These are phyloP conservation scores for Protobothrops mucrosquamatus DNA, from an alignment of 2,113 vertebrate genomes.

Conservation along the genomic window DNA sequence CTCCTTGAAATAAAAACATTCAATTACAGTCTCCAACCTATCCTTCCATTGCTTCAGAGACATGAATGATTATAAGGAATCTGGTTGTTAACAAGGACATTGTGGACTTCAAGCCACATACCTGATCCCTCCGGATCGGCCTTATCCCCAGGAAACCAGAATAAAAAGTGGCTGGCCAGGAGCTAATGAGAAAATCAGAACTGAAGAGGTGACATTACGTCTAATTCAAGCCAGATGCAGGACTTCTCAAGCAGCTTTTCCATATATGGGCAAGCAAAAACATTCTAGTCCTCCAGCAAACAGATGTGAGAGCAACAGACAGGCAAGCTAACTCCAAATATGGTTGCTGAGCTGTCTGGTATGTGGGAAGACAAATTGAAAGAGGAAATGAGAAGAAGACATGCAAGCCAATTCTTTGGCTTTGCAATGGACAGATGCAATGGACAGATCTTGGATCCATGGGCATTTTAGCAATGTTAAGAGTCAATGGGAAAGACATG, in stretches of 20 bases:
- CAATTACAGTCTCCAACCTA: background rate
- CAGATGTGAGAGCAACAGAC: conserved; percentile 29
- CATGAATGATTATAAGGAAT: conserved; percentile 19
- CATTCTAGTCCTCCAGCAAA: conserved; percentile 11
- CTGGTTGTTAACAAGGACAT: background rate
- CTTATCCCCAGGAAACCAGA: conserved; percentile 2
- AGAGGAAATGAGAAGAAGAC: background rate
- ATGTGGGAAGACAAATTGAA: background rate
- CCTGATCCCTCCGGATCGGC: conserved; percentile 1
- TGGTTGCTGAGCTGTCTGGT: conserved; percentile 51
- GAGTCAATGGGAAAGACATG: background rate
- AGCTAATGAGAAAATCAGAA: background rate
- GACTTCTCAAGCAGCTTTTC: conserved; percentile 37
- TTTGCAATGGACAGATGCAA: background rate
- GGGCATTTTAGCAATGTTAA: background rate
- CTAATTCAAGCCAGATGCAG: conserved; percentile 36
- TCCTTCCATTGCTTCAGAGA: conserved; percentile 6
- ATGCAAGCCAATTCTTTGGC: background rate
- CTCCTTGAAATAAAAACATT: background rate
- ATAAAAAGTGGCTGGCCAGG: background rate
- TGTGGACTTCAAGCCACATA: background rate
- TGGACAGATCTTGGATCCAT: background rate
- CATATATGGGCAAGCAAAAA: conserved; percentile 60
- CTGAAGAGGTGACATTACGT: conserved; percentile 29
- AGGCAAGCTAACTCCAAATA: conserved; percentile 75